Evolutionary conservation across 2,113 vertebrate genomes (phyloP).

Genomic region (Proteles cristata): DNA sequence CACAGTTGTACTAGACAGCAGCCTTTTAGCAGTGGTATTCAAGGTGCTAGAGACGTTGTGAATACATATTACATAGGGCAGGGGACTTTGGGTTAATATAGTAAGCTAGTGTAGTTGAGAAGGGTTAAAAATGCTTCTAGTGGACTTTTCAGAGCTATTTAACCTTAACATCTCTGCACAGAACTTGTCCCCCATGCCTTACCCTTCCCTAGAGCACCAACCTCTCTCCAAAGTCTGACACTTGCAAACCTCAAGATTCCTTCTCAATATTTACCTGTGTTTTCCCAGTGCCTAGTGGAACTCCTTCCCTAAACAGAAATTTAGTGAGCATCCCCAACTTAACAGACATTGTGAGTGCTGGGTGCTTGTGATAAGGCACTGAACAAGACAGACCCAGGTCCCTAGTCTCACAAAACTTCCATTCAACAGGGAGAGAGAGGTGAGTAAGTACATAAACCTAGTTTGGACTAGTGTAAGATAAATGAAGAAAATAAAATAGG

Average conservation of each 20-base stretch:
- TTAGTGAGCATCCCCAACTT: background rate
- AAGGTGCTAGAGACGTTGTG: background rate
- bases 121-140: background rate
- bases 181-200: background rate
- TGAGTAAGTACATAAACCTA: background rate
- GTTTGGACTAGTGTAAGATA: background rate
- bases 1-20: background rate
- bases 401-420: background rate
- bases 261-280: background rate
- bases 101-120: background rate
- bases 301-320: background rate
- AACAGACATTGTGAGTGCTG: background rate
- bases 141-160: background rate
- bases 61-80: background rate
- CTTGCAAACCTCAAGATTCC: background rate
- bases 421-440: background rate
- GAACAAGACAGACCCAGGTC: background rate
- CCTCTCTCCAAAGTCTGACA: background rate
- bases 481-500: conserved; percentile 21
- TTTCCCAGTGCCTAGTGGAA: background rate
- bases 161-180: background rate
- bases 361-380: background rate
- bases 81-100: background rate
- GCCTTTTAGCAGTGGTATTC: background rate
- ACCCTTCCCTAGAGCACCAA: background rate